Conservation (phyloP, 1,140 invertebrate genomes). For the Arion vulgaris region DNA sequence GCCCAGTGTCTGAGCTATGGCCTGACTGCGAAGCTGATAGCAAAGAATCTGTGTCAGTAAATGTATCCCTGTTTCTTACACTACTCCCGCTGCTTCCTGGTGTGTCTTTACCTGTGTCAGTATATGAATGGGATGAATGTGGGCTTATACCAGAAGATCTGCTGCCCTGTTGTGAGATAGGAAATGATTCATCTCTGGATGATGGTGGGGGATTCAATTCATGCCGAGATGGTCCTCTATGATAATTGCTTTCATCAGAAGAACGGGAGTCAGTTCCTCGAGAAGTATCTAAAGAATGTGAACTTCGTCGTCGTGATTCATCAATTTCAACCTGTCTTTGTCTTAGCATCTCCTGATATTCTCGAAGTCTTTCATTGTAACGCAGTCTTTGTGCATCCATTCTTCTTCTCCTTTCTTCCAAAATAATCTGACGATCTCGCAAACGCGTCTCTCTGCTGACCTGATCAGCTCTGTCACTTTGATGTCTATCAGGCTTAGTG, state of each 20-base stretch:
- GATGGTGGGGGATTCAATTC: background rate
- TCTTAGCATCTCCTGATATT: conserved; percentile 14
- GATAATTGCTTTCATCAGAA: background rate
- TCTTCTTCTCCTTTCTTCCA: conserved; percentile 7
- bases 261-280: background rate
- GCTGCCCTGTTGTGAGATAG: conserved; percentile 4
- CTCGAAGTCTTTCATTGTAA: conserved; percentile 28
- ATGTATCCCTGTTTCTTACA: background rate
- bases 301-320: background rate
- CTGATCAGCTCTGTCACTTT: background rate
- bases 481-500: background rate
- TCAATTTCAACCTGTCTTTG: background rate
- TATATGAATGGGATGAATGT: background rate
- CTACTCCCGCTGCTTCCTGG: background rate
- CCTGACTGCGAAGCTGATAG: background rate
- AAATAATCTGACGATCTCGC: conserved; percentile 16
- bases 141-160: background rate
- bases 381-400: background rate
- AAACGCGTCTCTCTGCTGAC: background rate
- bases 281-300: background rate
- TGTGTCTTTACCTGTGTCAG: background rate
- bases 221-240: background rate
- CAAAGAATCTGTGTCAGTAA: background rate
- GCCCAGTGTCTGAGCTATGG: background rate
- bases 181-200: background rate